Evolutionary conservation across 2,888 invertebrate species (phyloP).

Genomic region (Stenodema calcarata): DNA sequence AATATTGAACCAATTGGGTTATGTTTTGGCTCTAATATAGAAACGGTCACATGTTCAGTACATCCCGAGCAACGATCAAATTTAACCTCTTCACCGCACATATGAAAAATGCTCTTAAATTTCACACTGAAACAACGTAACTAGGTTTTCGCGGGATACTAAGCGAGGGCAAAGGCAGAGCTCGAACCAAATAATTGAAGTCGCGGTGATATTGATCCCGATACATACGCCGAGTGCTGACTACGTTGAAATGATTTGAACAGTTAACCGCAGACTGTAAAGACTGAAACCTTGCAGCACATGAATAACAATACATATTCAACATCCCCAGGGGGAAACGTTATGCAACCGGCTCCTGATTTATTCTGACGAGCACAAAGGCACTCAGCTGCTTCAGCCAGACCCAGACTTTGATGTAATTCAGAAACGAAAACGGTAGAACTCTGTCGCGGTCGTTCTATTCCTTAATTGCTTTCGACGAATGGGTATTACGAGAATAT

Average conservation of each 20-base stretch:
- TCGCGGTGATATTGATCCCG: neutral
- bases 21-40: too few relatives aligned
- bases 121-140: too few relatives aligned
- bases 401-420: neutral
- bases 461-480: too few relatives aligned
- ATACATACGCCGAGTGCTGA: neutral
- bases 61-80: too few relatives aligned
- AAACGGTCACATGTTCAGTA: too few relatives aligned
- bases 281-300: conserved; percentile 16
- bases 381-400: neutral
- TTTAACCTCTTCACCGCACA: too few relatives aligned
- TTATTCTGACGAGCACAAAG: conserved; percentile 4
- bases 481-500: too few relatives aligned
- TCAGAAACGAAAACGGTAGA: too few relatives aligned
- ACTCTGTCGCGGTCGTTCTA: too few relatives aligned
- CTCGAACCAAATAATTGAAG: neutral
- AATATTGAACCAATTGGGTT: too few relatives aligned
- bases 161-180: neutral
- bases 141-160: neutral
- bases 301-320: conserved; percentile 24
- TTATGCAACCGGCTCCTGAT: conserved; percentile 8
- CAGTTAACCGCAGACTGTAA: conserved; percentile 1
- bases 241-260: conserved; percentile 11
- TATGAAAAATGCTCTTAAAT: too few relatives aligned
- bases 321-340: neutral